A percentile compares a stretch with the other conserved stretches of the same genome.
Evolutionary conservation across 2,888 invertebrate species (phyloP).

Genomic region (Polymixis flavicincta): DNA sequence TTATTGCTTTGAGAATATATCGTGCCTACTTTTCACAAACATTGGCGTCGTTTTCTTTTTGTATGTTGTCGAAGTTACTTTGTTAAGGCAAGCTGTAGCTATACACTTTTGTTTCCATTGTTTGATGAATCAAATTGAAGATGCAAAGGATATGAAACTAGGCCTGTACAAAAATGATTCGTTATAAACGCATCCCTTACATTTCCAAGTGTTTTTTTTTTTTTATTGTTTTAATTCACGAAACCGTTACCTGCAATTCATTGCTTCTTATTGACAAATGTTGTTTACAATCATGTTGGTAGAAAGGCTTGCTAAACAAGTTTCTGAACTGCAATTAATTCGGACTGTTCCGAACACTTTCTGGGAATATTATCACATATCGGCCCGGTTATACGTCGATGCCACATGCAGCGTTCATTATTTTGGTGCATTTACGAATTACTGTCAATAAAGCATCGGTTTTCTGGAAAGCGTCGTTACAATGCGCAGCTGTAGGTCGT

Average conservation of each 20-base stretch:
- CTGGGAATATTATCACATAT: conserved; percentile 71
- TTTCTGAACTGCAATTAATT: conserved; percentile 67
- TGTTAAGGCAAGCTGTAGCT: background rate
- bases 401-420: conserved; percentile 80
- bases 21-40: conserved; percentile 42
- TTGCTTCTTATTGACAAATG: conserved; percentile 38
- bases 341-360: conserved; percentile 60
- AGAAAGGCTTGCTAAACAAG: conserved; percentile 66
- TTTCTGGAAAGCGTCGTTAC: conserved; percentile 82
- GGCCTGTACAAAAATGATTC: background rate
- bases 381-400: conserved; percentile 68
- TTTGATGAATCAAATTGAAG: background rate
- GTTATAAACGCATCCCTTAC: background rate
- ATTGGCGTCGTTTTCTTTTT: conserved; percentile 19
- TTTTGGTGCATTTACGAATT: conserved; percentile 82
- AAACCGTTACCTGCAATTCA: conserved; percentile 24
- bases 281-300: conserved; percentile 53
- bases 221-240: too few species aligned
- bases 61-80: background rate
- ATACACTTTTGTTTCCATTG: background rate
- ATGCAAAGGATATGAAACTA: background rate
- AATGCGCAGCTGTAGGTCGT: conserved; percentile 81
- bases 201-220: background rate
- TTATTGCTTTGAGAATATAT: conserved; percentile 42
- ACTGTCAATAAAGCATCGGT: conserved; percentile 83